These are phyloP conservation scores for Amiota communis DNA, from an alignment of 2,888 invertebrate species.

Conservation along the genomic window DNA sequence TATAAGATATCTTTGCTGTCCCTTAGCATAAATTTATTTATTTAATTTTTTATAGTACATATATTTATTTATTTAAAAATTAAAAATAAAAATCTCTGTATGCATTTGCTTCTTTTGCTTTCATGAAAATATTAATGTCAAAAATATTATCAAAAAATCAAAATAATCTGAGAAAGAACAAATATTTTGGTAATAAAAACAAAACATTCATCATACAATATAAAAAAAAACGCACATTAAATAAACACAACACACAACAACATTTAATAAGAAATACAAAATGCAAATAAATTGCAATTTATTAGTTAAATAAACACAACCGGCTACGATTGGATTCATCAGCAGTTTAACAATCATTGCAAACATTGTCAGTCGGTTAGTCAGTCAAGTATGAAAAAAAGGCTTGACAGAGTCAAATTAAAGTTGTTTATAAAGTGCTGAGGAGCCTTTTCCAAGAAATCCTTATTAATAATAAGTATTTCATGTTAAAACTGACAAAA, in stretches of 20 bases:
- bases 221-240: conserved; percentile 49
- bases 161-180: neutral
- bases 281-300: conserved; percentile 43
- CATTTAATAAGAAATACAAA: conserved; percentile 20
- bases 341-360: too few relatives aligned
- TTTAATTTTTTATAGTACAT: neutral
- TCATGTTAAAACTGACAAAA: too few relatives aligned
- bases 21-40: neutral
- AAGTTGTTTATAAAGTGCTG: too few relatives aligned
- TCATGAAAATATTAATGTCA: too few relatives aligned
- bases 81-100: too few relatives aligned
- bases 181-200: neutral
- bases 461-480: too few relatives aligned
- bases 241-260: conserved; percentile 41
- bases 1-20: neutral
- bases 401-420: too few relatives aligned
- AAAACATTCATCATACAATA: neutral
- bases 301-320: conserved; percentile 47
- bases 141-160: neutral
- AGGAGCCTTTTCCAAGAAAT: too few relatives aligned
- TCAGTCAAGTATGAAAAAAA: too few relatives aligned
- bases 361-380: too few relatives aligned
- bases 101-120: too few relatives aligned
- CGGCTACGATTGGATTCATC: too few relatives aligned
- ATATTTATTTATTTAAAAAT: neutral